These are phyloP conservation scores for Nansenia antarctica DNA, from an alignment of 2,113 vertebrate species.

Conservation along the genomic window DNA sequence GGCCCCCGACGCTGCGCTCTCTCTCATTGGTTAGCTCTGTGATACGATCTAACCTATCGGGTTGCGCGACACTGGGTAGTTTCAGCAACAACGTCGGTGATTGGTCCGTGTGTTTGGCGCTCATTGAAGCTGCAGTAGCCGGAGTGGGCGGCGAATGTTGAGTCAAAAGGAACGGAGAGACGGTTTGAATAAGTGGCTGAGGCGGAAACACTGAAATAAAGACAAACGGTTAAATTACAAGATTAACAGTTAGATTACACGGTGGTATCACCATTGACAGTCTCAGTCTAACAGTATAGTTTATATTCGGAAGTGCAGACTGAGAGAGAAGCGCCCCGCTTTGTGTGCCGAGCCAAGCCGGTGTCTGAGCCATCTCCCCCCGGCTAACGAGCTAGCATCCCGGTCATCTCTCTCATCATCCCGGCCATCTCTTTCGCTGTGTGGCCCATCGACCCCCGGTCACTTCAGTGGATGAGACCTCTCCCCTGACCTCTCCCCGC, in stretches of 20 bases:
- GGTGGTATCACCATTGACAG: not conserved
- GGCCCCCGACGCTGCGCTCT: slow-evolving; percentile 32
- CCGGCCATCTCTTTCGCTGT: slow-evolving; percentile 18
- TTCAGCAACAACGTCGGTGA: slow-evolving; percentile 33
- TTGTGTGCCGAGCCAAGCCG: slow-evolving; percentile 56
- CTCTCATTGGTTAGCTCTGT: slow-evolving; percentile 48
- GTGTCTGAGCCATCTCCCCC: slow-evolving; percentile 54
- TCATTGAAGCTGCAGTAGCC: slow-evolving; percentile 63
- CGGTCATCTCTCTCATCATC: too few species aligned
- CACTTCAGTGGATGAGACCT: slow-evolving; percentile 63
- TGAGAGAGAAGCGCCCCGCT: not conserved
- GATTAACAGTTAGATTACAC: not conserved
- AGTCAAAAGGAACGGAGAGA: slow-evolving; percentile 41
- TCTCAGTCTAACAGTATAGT: not conserved
- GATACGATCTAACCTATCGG: slow-evolving; percentile 27
- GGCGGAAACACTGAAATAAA: slow-evolving; percentile 60
- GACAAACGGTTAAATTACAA: not conserved
- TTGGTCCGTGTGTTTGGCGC: slow-evolving; percentile 77
- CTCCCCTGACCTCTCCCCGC: slow-evolving; percentile 37
- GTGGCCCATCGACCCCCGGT: slow-evolving; percentile 15
- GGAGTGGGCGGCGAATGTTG: slow-evolving; percentile 65
- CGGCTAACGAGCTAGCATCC: slow-evolving; percentile 59
- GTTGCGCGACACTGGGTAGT: slow-evolving; percentile 5
- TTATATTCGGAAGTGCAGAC: too few species aligned
- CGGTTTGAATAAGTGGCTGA: slow-evolving; percentile 64